Conservation (phyloP, 2,797 vertebrate species). For the Alectoris magna region DNA sequence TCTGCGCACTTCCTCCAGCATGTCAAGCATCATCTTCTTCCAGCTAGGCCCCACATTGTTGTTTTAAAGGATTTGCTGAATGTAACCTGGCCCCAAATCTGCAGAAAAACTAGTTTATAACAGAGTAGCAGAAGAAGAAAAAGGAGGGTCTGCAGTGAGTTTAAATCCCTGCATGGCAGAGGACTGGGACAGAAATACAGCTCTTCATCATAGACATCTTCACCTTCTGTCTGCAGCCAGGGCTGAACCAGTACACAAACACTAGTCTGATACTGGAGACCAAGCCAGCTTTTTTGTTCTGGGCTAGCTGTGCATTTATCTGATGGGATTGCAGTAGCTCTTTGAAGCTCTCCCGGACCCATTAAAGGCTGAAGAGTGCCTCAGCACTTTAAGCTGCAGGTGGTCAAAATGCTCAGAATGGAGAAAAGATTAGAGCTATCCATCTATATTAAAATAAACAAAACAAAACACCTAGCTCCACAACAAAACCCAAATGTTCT, state of each 20-base stretch:
- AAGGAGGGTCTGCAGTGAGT: background rate
- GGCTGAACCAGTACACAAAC: background rate
- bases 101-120: background rate
- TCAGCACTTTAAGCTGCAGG: background rate
- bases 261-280: background rate
- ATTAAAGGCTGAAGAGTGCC: slow-evolving; percentile 45
- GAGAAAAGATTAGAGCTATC: background rate
- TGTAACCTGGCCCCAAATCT: background rate
- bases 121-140: background rate
- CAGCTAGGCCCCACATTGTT: background rate
- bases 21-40: background rate
- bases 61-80: background rate
- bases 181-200: background rate
- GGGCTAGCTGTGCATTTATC: background rate
- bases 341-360: slow-evolving; percentile 39
- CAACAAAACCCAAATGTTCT: slow-evolving; percentile 24
- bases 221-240: background rate
- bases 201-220: background rate
- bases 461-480: background rate
- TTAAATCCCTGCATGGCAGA: background rate
- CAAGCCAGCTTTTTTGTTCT: background rate
- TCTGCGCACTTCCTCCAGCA: background rate
- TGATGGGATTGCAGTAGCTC: background rate
- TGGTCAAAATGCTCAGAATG: background rate
- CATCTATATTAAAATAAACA: background rate